Evolutionary conservation across 2,888 invertebrate genomes (phyloP), one percentile per base, ranked within the genome.

Genomic region (Drosophila buzzatii): DNA sequence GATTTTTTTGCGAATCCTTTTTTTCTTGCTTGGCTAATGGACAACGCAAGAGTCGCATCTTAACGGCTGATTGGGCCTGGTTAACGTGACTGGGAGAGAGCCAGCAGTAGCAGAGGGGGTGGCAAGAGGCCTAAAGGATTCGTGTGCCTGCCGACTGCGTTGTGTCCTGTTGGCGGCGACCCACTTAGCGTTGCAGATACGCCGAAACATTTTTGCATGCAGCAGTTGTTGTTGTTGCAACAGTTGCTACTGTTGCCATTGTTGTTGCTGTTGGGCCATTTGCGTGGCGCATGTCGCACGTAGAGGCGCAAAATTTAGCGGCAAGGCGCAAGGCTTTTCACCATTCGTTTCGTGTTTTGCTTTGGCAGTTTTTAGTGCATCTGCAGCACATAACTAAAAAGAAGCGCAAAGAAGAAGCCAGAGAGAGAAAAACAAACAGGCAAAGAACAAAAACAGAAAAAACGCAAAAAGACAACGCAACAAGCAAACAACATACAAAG

Each of bases 371-470:
- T 91, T 91, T 91, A 91, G 91, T 91, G 91, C 91, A 91, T 91
- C 91, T 91, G 91, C 91, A 91, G 89, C 91, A 91, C 91, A 91
- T 91, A 91, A 91, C 91, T 91, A 91, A 91, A 78, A 78, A 78
- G 84, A 67, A 55, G 81, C 76, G 73, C 80, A 82, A 74, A 73
- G 53, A 73, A 60, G 56, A 67, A 71, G 53, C 33, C 51, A 44
- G 31, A 23, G 44, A 37, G 20, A 20, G 33, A 52, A 56, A 53
- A 20, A 49, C 41, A 51, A n/a, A 31, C 39, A 42, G 31, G 37
- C 44, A 8, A 41, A 57, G 58, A 39, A 39, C 14, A 37, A 37
- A 12, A 37, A 37, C 16, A 3, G 27, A 53, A 53, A 55, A 35
- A 9, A n/a, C n/a, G 8, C 2, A 27, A 8, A 42, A 31, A 61